Evolutionary conservation across 2,113 vertebrate species (phyloP).

Genomic region (Thamnophis sirtalis): DNA sequence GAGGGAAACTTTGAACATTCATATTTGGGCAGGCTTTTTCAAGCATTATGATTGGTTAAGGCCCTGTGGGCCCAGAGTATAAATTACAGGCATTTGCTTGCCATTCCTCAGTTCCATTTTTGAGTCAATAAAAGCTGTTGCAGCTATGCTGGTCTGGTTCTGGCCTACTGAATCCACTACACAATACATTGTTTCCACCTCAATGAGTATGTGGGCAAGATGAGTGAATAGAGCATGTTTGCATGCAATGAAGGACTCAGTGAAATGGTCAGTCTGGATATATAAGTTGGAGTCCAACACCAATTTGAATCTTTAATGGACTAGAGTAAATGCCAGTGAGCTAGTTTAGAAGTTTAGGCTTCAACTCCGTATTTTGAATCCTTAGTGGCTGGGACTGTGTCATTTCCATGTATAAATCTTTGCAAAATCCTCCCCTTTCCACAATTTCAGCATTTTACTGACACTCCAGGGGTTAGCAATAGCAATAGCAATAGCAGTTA

Average conservation of each 20-base stretch:
- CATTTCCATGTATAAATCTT: neutral
- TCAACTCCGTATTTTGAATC: neutral
- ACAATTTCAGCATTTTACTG: neutral
- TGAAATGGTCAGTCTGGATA: neutral
- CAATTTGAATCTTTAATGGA: neutral
- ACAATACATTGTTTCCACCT: neutral
- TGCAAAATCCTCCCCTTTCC: neutral
- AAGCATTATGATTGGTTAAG: too few species aligned
- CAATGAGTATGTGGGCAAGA: neutral
- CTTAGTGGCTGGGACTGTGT: neutral
- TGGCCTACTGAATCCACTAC: too few species aligned
- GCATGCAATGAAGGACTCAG: neutral
- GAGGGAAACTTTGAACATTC: too few species aligned
- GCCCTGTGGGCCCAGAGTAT: too few species aligned
- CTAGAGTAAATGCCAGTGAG: neutral
- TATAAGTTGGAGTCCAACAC: neutral
- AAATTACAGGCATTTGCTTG: too few species aligned
- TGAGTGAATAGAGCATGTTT: neutral
- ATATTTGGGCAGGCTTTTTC: too few species aligned
- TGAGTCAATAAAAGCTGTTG: too few species aligned
- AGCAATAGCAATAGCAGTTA: too few species aligned
- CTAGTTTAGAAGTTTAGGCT: neutral
- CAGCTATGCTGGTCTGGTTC: too few species aligned
- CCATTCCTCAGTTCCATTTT: too few species aligned
- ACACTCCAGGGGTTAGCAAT: too few species aligned